phyloP scores from a whole-genome alignment of 2,113 vertebrate genomes.

The Pterocles gutturalis region DNA sequence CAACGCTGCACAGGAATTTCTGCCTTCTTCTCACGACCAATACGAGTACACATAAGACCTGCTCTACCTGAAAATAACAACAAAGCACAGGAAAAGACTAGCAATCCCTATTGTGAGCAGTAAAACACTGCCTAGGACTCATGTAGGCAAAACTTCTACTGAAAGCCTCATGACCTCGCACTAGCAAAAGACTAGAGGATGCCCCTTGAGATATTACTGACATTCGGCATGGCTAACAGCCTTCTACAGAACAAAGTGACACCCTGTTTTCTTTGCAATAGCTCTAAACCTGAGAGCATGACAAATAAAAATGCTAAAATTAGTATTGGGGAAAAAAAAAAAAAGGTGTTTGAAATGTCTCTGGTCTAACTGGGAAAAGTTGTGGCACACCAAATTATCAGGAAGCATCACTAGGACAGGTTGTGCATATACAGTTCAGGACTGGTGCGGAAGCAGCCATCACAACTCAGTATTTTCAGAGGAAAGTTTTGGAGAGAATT shows the following conservation, averaged over 20 bases:
- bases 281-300: constrained; percentile 24
- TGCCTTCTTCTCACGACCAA: background rate
- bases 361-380: constrained; percentile 22
- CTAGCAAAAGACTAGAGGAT: background rate
- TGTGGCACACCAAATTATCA: constrained; percentile 12
- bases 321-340: background rate
- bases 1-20: background rate
- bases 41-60: background rate
- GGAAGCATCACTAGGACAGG: constrained; percentile 51
- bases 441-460: constrained; percentile 56
- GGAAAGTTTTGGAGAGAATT: constrained; percentile 47
- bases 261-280: background rate
- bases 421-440: constrained; percentile 61
- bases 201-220: background rate
- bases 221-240: background rate
- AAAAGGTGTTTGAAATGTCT: background rate
- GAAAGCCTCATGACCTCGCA: background rate
- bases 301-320: constrained; percentile 25
- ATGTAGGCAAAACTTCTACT: background rate
- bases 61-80: constrained; percentile 11
- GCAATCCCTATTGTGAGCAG: background rate
- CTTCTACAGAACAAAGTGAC: constrained; percentile 13
- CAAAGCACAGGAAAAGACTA: background rate
- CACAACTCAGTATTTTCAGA: constrained; percentile 25
- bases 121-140: constrained; percentile 13